A percentile compares a stretch with the other conserved stretches of the same genome.
Evolutionary conservation across 2,888 invertebrate genomes (phyloP).

Genomic region (Cryptus armator): DNA sequence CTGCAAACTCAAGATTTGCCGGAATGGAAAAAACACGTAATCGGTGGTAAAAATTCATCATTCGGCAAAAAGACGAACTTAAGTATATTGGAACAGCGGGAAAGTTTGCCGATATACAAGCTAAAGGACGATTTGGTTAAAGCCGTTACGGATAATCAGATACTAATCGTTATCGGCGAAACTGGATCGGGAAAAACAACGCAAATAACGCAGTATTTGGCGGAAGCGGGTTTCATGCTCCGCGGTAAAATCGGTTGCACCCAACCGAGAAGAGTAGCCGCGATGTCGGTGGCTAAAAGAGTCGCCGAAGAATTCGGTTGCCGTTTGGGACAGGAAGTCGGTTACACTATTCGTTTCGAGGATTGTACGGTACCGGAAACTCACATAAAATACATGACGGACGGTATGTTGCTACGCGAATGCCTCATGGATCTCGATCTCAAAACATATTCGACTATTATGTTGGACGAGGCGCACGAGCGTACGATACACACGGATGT

Average conservation of each 20-base stretch:
- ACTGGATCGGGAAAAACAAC: slow-evolving; percentile 99
- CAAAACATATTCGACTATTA: slow-evolving; percentile 96
- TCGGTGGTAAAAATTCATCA: slow-evolving; percentile 98
- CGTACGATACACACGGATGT: slow-evolving; percentile 99
- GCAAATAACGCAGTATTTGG: slow-evolving; percentile 99
- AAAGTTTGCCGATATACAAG: slow-evolving; percentile 98
- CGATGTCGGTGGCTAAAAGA: slow-evolving; percentile 99
- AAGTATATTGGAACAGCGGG: slow-evolving; percentile 97
- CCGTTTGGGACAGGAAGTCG: slow-evolving; percentile 98
- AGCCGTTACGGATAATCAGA: slow-evolving; percentile 98
- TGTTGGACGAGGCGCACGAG: slow-evolving; percentile 99
- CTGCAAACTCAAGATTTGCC: slow-evolving; percentile 96
- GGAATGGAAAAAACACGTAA: slow-evolving; percentile 99
- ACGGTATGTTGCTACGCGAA: slow-evolving; percentile 99
- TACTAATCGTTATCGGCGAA: slow-evolving; percentile 99
- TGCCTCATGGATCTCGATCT: slow-evolving; percentile 98
- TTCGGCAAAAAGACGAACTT: slow-evolving; percentile 99
- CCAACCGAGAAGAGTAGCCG: slow-evolving; percentile 96
- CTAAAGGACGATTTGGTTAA: slow-evolving; percentile 97
- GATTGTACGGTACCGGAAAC: slow-evolving; percentile 99
- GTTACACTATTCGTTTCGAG: slow-evolving; percentile 99
- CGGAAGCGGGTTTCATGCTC: slow-evolving; percentile 96
- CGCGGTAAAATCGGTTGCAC: slow-evolving; percentile 98
- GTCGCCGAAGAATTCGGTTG: slow-evolving; percentile 99
- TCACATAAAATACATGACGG: slow-evolving; percentile 99